A percentile compares a stretch with the other conserved stretches of the same genome.
Conservation (phyloP, 53 echinoderm and acorn worm genomes). For the Henricia sp. region DNA sequence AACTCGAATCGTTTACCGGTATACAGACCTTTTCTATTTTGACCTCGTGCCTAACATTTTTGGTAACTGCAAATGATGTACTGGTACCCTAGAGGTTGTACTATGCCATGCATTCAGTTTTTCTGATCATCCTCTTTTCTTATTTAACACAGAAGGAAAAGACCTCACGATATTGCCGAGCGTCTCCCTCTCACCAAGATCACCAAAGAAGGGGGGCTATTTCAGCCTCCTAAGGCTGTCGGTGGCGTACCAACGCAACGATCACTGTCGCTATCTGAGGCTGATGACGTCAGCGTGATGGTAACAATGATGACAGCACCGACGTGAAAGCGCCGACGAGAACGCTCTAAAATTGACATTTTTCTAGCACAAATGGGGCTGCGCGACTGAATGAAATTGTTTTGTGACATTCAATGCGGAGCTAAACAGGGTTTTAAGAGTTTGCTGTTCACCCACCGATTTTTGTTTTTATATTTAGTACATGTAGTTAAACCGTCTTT, state of each 20-base stretch:
- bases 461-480: too few relatives aligned
- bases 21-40: too few relatives aligned
- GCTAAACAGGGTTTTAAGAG: not conserved
- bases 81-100: too few relatives aligned
- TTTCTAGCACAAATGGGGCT: not conserved
- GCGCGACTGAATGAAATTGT: not conserved
- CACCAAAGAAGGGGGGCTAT: slow-evolving; percentile 75
- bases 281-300: slow-evolving; percentile 48
- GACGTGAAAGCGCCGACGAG: slow-evolving; percentile 19
- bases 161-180: slow-evolving; percentile 76
- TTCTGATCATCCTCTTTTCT: not conserved
- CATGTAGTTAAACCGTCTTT: too few relatives aligned
- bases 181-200: slow-evolving; percentile 84
- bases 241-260: slow-evolving; percentile 75
- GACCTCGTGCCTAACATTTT: too few relatives aligned
- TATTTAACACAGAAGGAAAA: slow-evolving; percentile 42
- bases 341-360: not conserved
- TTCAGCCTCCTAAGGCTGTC: slow-evolving; percentile 83
- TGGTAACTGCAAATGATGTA: too few relatives aligned
- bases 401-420: not conserved
- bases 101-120: too few relatives aligned
- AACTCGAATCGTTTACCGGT: too few relatives aligned
- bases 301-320: slow-evolving; percentile 35
- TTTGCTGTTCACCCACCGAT: not conserved
- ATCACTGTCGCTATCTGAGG: not conserved